Percentiles rank a stretch among this genome's conserved stretches.
Evolutionary conservation across 2,113 vertebrate species (phyloP).

Genomic region (Ameiurus melas): DNA sequence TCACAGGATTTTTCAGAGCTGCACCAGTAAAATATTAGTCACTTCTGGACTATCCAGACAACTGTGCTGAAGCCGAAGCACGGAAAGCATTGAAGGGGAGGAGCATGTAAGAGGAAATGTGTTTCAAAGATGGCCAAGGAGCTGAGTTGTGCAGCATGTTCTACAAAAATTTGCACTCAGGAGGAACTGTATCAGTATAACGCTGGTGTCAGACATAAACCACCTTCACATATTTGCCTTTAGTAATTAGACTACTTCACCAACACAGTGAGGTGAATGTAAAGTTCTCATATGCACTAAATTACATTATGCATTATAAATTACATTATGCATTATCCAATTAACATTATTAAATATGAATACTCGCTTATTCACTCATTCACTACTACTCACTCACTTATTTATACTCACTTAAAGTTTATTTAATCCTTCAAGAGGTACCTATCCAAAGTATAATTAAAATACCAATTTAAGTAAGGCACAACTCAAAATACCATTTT

Average conservation of each 20-base stretch:
- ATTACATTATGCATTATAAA: too few relatives aligned
- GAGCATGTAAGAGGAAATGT: constrained; percentile 50
- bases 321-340: too few relatives aligned
- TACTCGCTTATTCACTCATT: not conserved
- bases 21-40: constrained; percentile 59
- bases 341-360: not conserved
- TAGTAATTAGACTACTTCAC: not conserved
- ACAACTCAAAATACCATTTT: constrained; percentile 7
- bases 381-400: not conserved
- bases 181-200: not conserved
- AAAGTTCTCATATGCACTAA: not conserved
- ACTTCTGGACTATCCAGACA: constrained; percentile 55
- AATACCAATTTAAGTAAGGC: not conserved
- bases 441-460: constrained; percentile 9
- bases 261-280: not conserved
- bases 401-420: not conserved
- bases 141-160: constrained; percentile 44
- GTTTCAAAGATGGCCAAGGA: constrained; percentile 55
- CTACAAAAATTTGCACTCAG: constrained; percentile 34
- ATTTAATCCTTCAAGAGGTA: not conserved
- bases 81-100: constrained; percentile 48
- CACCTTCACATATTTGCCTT: not conserved
- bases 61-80: constrained; percentile 44
- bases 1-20: constrained; percentile 33
- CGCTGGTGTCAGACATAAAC: not conserved